Base-by-base conservation (phyloP, 1,140 invertebrate genomes). In the Neodiprion fabricii region DNA sequence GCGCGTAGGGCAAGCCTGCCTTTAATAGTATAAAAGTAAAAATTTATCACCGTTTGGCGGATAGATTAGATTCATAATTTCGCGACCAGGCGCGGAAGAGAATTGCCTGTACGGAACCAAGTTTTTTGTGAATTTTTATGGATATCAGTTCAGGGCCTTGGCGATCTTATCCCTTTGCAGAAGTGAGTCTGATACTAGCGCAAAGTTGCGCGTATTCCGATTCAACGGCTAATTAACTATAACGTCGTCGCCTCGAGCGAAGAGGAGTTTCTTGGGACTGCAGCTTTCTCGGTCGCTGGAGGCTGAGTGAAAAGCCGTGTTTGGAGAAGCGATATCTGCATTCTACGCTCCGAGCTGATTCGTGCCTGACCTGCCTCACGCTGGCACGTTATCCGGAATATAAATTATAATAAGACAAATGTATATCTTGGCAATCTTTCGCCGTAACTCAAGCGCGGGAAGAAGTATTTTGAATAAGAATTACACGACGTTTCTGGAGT, bases 361-460 rank as follows among this genome's bases (percentile, higher is more conserved):
- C 53, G 53, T 12, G 9, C 53, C 11, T 9, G 53, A 61, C 53
- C 53, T 61, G n/a, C 53, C 53, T 61, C 8, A 61, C 53, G 53
- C 53, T 61, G n/a, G 11, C 53, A 61, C n/a, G 53, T 61, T 61
- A 61, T 61, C 53, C 53, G 53, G 53, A 61, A 61, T 61, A 61
- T 61, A 61, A 61, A 61, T 61, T 61, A 61, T 61, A 61, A 61
- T 61, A 17, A 12, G 53, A 61, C 9, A 9, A 61, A 61, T 61
- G 53, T 61, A 61, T 61, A 61, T 61, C 53, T 61, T 61, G 53
- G 53, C 53, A 61, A 61, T 61, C 53, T 61, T 61, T 61, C 53
- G n/a, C 53, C n/a, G 11, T 61, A 61, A 61, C 11, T 61, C 53
- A 61, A 14, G 4, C 53, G 3, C 53, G 53, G 53, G 53, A 40